Evolutionary conservation across 2,888 invertebrate species (phyloP).

Genomic region (Monopis laevigella): DNA sequence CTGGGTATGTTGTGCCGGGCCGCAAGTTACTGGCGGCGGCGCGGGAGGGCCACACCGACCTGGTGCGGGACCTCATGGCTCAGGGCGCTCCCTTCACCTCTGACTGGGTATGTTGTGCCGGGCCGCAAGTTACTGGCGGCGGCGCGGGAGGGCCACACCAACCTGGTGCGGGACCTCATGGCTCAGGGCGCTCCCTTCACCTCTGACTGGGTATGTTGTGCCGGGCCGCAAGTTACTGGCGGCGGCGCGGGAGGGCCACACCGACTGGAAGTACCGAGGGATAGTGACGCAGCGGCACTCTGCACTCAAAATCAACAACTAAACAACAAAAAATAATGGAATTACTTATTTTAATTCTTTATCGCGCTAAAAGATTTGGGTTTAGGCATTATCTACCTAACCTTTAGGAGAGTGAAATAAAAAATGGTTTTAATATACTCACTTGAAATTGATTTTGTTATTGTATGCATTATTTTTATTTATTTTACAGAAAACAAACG

Average conservation of each 20-base stretch:
- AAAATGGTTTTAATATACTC: too few species aligned
- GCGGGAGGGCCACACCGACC: slow-evolving; percentile 78
- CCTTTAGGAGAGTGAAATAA: too few species aligned
- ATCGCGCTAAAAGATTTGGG: too few species aligned
- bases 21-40: slow-evolving; percentile 84
- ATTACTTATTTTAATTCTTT: too few species aligned
- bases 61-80: slow-evolving; percentile 80
- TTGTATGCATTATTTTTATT: too few species aligned
- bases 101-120: slow-evolving; percentile 63
- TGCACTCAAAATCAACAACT: too few species aligned
- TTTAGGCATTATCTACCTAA: too few species aligned
- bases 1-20: slow-evolving; percentile 87
- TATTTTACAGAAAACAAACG: too few species aligned
- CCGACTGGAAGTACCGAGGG: too few species aligned
- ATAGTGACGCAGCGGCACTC: too few species aligned
- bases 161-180: slow-evolving; percentile 80
- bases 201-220: slow-evolving; percentile 88
- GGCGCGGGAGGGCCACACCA: slow-evolving; percentile 81
- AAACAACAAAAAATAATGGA: too few species aligned
- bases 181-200: slow-evolving; percentile 90
- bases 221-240: slow-evolving; percentile 85
- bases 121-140: slow-evolving; percentile 85
- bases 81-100: slow-evolving; percentile 92
- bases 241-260: slow-evolving; percentile 82
- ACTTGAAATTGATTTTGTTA: too few species aligned